Base-by-base conservation (phyloP, 2,113 vertebrate genomes). In the Cynocephalus volans region DNA sequence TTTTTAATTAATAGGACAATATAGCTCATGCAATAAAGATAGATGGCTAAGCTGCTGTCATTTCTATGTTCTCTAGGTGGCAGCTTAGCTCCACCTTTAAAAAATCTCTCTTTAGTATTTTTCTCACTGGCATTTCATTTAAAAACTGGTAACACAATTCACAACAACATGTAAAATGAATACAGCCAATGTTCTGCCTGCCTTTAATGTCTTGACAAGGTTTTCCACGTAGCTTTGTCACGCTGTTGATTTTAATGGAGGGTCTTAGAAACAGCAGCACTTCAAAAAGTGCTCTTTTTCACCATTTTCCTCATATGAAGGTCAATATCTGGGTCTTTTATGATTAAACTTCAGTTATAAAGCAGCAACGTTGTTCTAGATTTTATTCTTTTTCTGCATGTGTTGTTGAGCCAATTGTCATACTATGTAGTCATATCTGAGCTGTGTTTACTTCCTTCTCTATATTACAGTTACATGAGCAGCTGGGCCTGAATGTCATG, bases 21-120 rank as follows among this genome's bases (percentile, higher is more conserved):
- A 26, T 41, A 64, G 69, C 92, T 89, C 75, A 45, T 77, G 64
- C n/a, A 15, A 5, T 75, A 28, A 58, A 17, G 31, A 4, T 19
- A 58, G 48, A n/a, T 77, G 48, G n/a, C 52, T 65, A 58, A 82
- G 76, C 24, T 85, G 93, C 88, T 95, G 36, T 88, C 77, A 94
- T 88, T 92, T 93, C 58, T 92, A 2, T 79, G 3, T 86, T 95
- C 96, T 96, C 97, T 98, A 98, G 97, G 77, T 98, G 98, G 97
- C 98, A 97, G 97, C 85, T 98, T 90, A 95, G 90, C 84, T 97
- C 97, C 72, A 96, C 69, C 48, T 97, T 86, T 82, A 70, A 75
- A 93, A 84, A 72, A 54, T 85, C 54, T 95, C 45, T 60, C 56
- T 95, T 94, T 65, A 45, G 52, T 91, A 69, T 90, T 96, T 97